Base-by-base conservation (phyloP, 2,113 vertebrate species). In the Siniperca knerii region DNA sequence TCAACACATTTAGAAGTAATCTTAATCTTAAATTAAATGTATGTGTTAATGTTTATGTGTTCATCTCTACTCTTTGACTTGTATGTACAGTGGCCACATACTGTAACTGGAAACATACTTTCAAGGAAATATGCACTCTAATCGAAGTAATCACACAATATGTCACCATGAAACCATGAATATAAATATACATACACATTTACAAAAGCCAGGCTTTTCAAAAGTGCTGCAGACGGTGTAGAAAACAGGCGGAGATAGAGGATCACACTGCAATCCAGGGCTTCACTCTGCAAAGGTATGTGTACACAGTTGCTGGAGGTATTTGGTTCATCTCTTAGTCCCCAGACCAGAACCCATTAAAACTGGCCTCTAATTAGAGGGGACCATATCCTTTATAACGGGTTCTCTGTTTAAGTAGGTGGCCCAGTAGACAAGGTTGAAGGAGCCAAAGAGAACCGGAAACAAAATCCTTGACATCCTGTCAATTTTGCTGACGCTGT, bases 401-500 rank as follows among this genome's bases (percentile, higher is more conserved):
- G 97, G 98, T 94, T 99, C 98, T 93, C 98, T 97, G 95, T 98
- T 99, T 94, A 99, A 94, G 95, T 99, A 99, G 0, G 98, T 99
- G 87, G 98, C 98, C 98, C 98, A 99, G 89, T 99, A 99, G 82
- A 99, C 98, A 75, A 99, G 96, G 93, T 99, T 99, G 92, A 99
- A 99, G 82, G 95, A 96, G 87, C 98, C 97, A 87, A 99, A 99
- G 90, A 99, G 97, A 89, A 99, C 97, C 5, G 98, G 98, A 91
- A 99, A 99, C 90, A 99, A 96, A 97, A 99, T 97, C 93, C 98
- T 96, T 87, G 98, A 99, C 96, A 99, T 98, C 95, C 98, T 96
- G 96, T 99, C 98, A 83, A 99, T 99, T 97, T 98, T 99, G 96
- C 98, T 99, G 72, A 99, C 98, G 13, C 98, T 99, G 96, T 99